phyloP scores from a whole-genome alignment of 2,797 vertebrate genomes.

The Scarus forsteni region DNA sequence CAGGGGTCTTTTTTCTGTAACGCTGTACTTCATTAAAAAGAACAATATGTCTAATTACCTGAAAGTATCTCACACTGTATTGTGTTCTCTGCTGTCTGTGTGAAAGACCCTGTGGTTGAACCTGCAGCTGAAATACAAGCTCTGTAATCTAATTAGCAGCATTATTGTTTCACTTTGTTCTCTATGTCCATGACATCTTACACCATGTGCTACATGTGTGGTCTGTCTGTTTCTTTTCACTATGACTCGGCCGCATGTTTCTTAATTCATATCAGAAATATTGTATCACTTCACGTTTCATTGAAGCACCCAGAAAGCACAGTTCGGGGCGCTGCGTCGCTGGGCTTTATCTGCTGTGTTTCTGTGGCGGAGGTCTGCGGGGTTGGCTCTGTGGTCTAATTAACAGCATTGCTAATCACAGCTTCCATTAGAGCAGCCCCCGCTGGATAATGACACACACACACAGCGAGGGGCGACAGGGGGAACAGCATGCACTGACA shows the following conservation, averaged over 20 bases:
- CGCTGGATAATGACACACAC: conserved; percentile 82
- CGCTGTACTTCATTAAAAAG: conserved; percentile 18
- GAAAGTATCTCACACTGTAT: conserved; percentile 13
- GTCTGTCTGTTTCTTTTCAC: conserved; percentile 23
- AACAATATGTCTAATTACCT: conserved; percentile 29
- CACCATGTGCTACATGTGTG: conserved; percentile 45
- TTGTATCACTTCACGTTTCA: conserved; percentile 49
- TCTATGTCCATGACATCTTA: conserved; percentile 29
- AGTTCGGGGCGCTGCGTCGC: conserved; percentile 34
- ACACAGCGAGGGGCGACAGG: conserved; percentile 80
- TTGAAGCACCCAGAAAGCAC: conserved; percentile 43
- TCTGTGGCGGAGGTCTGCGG: conserved; percentile 70
- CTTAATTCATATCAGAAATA: conserved; percentile 33
- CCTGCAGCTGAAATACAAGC: conserved; percentile 32
- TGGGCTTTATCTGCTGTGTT: conserved; percentile 63
- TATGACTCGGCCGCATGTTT: conserved; percentile 26
- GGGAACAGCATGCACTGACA: conserved; percentile 79
- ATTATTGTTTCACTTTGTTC: conserved; percentile 61
- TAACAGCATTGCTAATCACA: conserved; percentile 86
- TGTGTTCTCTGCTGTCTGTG: conserved; percentile 20
- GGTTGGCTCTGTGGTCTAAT: conserved; percentile 82
- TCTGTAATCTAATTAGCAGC: conserved; percentile 64
- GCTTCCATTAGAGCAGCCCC: conserved; percentile 83
- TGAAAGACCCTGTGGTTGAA: conserved; percentile 35
- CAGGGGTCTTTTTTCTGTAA: background rate